Conservation (phyloP, 2,888 invertebrate species). For the Cerceris ruficornis region DNA sequence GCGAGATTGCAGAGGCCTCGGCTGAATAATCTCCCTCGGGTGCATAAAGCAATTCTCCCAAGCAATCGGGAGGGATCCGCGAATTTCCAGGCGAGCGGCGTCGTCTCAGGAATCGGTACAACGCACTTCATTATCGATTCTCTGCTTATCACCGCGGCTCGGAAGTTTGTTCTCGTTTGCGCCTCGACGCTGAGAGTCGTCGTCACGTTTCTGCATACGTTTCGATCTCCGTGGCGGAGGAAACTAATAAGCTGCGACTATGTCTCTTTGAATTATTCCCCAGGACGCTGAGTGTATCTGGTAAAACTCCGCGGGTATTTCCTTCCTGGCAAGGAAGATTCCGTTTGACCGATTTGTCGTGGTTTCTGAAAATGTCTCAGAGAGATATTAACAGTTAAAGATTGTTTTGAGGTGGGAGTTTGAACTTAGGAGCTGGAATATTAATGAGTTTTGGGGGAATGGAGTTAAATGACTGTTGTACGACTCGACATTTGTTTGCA, state of each 20-base stretch:
- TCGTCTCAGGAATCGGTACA: conserved; percentile 22
- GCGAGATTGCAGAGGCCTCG: conserved; percentile 17
- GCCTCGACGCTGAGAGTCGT: neutral
- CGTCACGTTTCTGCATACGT: neutral
- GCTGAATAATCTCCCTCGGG: conserved; percentile 15
- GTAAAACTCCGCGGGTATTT: neutral
- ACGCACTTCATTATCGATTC: conserved; percentile 27
- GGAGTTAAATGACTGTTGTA: too few relatives aligned
- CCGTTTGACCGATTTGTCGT: too few relatives aligned
- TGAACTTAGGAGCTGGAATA: too few relatives aligned
- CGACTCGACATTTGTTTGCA: too few relatives aligned
- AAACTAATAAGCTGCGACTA: neutral
- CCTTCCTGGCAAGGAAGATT: neutral
- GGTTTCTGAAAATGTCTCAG: too few relatives aligned
- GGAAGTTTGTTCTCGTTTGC: conserved; percentile 17
- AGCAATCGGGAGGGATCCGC: conserved; percentile 21
- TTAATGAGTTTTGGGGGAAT: too few relatives aligned
- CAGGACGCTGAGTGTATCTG: neutral
- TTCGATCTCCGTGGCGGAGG: neutral
- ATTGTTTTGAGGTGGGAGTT: too few relatives aligned
- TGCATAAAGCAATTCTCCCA: conserved; percentile 18
- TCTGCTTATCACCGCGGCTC: conserved; percentile 8
- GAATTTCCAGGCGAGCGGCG: conserved; percentile 21
- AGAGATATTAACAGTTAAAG: too few relatives aligned
- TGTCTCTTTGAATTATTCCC: neutral